Evolutionary conservation across 2,113 vertebrate genomes (phyloP).

Genomic region (Pristiophorus japonicus): DNA sequence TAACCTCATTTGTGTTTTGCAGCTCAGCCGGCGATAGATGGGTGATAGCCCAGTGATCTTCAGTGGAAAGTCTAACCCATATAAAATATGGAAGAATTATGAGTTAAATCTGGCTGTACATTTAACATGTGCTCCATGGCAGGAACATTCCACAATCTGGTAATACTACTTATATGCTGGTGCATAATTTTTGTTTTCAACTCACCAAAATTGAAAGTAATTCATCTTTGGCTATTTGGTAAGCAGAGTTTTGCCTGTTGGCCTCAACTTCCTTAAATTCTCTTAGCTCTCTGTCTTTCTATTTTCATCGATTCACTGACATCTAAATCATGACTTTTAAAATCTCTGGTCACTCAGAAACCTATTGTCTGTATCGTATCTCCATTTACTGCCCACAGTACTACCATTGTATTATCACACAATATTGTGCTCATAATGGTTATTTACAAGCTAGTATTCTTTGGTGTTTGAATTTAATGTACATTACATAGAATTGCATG

Average conservation of each 20-base stretch:
- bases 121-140: neutral
- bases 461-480: neutral
- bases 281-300: neutral
- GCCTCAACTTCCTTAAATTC: too few relatives aligned
- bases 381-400: neutral
- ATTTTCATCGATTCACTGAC: neutral
- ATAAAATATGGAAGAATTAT: neutral
- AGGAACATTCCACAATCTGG: neutral
- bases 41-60: too few relatives aligned
- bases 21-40: too few relatives aligned
- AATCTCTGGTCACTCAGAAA: neutral
- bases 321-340: neutral
- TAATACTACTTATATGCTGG: neutral
- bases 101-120: neutral
- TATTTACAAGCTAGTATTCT: neutral
- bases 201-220: neutral
- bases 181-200: neutral
- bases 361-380: neutral
- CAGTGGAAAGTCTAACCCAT: too few relatives aligned
- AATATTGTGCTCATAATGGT: neutral
- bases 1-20: too few relatives aligned
- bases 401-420: neutral
- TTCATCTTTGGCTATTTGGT: neutral
- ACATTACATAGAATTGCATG: neutral
- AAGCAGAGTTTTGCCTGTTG: neutral